A percentile compares a stretch with the other conserved stretches of the same genome.
phyloP scores from a whole-genome alignment of 2,797 vertebrate genomes.

The Syngnathus rostellatus region DNA sequence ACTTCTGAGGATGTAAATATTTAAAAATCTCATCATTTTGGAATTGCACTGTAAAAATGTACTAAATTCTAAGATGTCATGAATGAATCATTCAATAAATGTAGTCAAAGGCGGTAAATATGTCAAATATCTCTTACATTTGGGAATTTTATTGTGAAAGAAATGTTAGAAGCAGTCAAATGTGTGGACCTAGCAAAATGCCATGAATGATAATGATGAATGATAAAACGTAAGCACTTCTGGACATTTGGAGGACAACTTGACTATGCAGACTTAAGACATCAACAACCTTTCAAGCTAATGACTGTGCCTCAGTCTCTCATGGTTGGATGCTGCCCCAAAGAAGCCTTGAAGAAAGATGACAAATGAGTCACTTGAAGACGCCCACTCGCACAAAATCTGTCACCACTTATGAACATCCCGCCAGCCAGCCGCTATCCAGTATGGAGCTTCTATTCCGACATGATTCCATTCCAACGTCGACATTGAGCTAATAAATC shows the following conservation, averaged over 20 bases:
- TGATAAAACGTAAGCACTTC: not conserved
- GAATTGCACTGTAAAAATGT: too few relatives aligned
- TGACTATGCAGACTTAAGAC: conserved; percentile 22
- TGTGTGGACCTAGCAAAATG: too few relatives aligned
- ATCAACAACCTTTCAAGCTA: conserved; percentile 34
- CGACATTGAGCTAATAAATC: conserved; percentile 20
- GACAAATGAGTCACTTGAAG: conserved; percentile 65
- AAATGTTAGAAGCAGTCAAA: too few relatives aligned
- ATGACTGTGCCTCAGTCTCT: conserved; percentile 36
- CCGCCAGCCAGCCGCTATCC: conserved; percentile 37
- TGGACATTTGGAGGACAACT: conserved; percentile 4
- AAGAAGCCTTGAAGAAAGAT: conserved; percentile 63
- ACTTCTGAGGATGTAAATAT: conserved; percentile 14
- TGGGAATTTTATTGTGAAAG: too few relatives aligned
- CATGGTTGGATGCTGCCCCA: conserved; percentile 49
- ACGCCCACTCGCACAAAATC: conserved; percentile 58
- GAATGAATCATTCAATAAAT: not conserved
- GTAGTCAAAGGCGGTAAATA: not conserved
- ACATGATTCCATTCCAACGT: conserved; percentile 32
- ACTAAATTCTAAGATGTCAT: too few relatives aligned
- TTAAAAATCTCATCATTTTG: too few relatives aligned
- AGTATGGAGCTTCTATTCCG: conserved; percentile 17
- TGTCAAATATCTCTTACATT: too few relatives aligned
- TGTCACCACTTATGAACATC: conserved; percentile 63
- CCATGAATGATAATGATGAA: too few relatives aligned